phyloP scores from a whole-genome alignment of 2,797 vertebrate genomes.

The Bradypodion ventrale region DNA sequence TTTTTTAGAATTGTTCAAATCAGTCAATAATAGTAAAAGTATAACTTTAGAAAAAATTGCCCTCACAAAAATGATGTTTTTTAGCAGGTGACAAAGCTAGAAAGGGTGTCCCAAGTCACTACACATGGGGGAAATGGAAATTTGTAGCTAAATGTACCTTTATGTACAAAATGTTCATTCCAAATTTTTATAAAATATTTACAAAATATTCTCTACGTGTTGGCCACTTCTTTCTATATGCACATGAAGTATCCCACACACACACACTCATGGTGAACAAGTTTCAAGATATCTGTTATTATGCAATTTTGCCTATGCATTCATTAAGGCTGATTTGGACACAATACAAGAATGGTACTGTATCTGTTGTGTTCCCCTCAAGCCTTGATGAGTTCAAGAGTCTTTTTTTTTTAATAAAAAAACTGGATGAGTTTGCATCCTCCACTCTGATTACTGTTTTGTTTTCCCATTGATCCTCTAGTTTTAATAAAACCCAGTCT shows the following conservation, averaged over 20 bases:
- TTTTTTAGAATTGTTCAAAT: constrained; percentile 53
- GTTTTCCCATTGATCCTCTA: constrained; percentile 64
- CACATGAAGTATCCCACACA: too few relatives aligned
- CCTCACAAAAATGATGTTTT: constrained; percentile 26
- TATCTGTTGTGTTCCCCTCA: constrained; percentile 13
- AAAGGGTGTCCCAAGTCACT: too few relatives aligned
- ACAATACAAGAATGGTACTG: constrained; percentile 23
- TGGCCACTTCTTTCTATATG: too few relatives aligned
- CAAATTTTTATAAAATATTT: too few relatives aligned
- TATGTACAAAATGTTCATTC: too few relatives aligned
- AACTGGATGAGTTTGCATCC: constrained; percentile 43
- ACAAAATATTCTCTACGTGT: too few relatives aligned
- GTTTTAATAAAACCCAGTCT: constrained; percentile 75
- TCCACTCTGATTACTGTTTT: constrained; percentile 56
- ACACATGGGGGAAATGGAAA: too few relatives aligned
- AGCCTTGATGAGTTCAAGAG: constrained; percentile 45
- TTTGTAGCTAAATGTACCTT: too few relatives aligned
- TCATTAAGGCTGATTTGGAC: constrained; percentile 1
- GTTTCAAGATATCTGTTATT: too few relatives aligned
- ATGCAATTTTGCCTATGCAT: too few relatives aligned
- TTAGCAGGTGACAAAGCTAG: constrained; percentile 20
- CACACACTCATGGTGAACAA: too few relatives aligned
- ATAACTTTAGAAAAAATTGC: constrained; percentile 40
- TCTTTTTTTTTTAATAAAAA: constrained; percentile 27
- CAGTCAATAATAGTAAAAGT: constrained; percentile 54